A percentile compares a stretch with the other conserved stretches of the same genome.
These are phyloP conservation scores for Drosophila ananassae DNA, from an alignment of 1,140 invertebrate genomes.

Conservation along the genomic window DNA sequence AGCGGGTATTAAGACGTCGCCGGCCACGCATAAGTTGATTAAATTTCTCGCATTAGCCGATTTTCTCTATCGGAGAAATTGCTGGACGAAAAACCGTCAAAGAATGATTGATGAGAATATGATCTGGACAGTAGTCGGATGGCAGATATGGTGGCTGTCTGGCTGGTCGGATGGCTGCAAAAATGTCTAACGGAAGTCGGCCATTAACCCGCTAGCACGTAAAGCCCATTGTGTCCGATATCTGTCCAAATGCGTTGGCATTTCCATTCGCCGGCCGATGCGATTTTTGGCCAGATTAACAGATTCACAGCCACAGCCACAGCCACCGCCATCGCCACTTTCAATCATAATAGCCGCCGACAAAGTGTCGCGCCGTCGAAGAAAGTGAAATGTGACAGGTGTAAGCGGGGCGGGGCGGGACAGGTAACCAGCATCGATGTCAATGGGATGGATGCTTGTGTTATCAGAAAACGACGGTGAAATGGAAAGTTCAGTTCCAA, in stretches of 20 bases:
- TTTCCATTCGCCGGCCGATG: constrained; percentile 2
- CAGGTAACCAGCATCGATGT: constrained; percentile 46
- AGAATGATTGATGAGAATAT: constrained; percentile 76
- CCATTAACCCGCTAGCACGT: constrained; percentile 49
- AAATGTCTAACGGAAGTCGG: constrained; percentile 62
- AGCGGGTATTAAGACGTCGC: constrained; percentile 60
- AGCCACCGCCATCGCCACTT: constrained; percentile 9
- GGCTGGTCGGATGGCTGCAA: constrained; percentile 7
- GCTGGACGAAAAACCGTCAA: constrained; percentile 44
- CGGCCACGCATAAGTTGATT: constrained; percentile 71
- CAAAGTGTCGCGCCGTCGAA: constrained; percentile 45
- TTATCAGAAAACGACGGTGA: constrained; percentile 59
- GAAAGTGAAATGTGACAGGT: constrained; percentile 72
- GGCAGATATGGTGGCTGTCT: not conserved
- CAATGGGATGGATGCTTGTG: constrained; percentile 46
- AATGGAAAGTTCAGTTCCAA: constrained; percentile 67
- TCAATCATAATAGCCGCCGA: constrained; percentile 2
- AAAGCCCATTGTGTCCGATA: constrained; percentile 32
- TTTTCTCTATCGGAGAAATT: constrained; percentile 72
- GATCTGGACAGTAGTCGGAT: constrained; percentile 31
- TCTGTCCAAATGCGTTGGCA: constrained; percentile 25
- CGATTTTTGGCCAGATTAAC: constrained; percentile 61
- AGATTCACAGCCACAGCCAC: constrained; percentile 35
- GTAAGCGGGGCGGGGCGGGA: constrained; percentile 6
- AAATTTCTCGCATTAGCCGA: constrained; percentile 77